Percentiles rank a stretch among this genome's conserved stretches.
These are phyloP conservation scores for Lepus oiostolus DNA, from an alignment of 2,797 vertebrate genomes.

Conservation along the genomic window DNA sequence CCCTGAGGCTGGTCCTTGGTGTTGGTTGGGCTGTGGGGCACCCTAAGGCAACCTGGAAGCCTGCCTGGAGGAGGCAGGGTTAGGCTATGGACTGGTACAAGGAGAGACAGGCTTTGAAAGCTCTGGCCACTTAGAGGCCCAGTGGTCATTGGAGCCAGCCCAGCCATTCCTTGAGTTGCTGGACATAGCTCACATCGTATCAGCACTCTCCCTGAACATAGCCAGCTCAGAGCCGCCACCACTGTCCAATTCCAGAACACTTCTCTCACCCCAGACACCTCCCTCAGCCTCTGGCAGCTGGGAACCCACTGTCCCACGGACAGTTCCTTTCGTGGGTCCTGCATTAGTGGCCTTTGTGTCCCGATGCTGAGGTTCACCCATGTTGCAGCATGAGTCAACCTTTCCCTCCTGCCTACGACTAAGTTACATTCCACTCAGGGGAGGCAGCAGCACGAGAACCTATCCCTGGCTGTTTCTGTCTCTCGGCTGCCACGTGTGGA, in stretches of 20 bases:
- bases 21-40: not conserved
- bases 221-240: not conserved
- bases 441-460: not conserved
- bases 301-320: slow-evolving; percentile 55
- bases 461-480: too few species aligned
- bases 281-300: slow-evolving; percentile 46
- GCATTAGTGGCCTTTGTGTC: not conserved
- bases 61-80: not conserved
- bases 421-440: not conserved
- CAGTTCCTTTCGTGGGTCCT: slow-evolving; percentile 49
- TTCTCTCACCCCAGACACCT: slow-evolving; percentile 73
- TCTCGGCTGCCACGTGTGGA: too few species aligned
- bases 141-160: not conserved
- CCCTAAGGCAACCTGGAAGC: not conserved
- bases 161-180: not conserved
- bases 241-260: slow-evolving; percentile 71
- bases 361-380: not conserved
- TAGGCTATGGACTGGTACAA: not conserved
- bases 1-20: not conserved
- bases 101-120: not conserved
- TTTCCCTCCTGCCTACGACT: not conserved
- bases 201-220: not conserved
- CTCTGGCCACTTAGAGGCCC: not conserved
- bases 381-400: not conserved
- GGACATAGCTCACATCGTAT: not conserved